These are phyloP conservation scores for Hemibagrus wyckioides DNA, from an alignment of 2,113 vertebrate genomes.

Conservation along the genomic window DNA sequence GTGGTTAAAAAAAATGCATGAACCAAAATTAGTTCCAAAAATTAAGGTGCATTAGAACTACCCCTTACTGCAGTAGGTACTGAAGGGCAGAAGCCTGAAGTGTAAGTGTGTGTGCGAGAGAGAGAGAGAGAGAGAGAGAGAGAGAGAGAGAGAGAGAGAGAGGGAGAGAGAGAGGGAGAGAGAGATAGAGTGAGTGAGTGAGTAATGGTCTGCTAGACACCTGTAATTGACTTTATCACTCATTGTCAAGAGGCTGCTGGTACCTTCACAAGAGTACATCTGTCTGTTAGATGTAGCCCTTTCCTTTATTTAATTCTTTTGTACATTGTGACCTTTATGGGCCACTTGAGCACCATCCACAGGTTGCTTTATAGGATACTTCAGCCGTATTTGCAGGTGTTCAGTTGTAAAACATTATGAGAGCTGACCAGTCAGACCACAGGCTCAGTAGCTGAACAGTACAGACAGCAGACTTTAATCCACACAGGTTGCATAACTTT, in stretches of 20 bases:
- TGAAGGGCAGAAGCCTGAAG: background rate
- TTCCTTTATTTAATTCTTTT: background rate
- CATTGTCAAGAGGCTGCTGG: conserved; percentile 34
- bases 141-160: background rate
- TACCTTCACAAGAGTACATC: conserved; percentile 33
- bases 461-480: background rate
- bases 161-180: conserved; percentile 2
- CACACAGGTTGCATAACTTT: background rate
- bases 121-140: conserved; percentile 20
- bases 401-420: background rate
- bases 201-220: conserved; percentile 19
- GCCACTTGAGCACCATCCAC: conserved; percentile 46
- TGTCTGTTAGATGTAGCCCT: conserved; percentile 20
- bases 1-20: too few relatives aligned
- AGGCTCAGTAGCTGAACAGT: background rate
- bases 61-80: conserved; percentile 7
- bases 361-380: conserved; percentile 17
- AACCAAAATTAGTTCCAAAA: too few relatives aligned
- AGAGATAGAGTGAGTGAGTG: conserved; percentile 5
- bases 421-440: background rate
- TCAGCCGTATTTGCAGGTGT: background rate
- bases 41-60: conserved; percentile 1
- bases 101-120: background rate
- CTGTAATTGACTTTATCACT: conserved; percentile 45
- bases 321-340: background rate